Evolutionary conservation across 2,113 vertebrate species (phyloP), one percentile per base, ranked within the genome.

Genomic region (Aepyceros melampus): DNA sequence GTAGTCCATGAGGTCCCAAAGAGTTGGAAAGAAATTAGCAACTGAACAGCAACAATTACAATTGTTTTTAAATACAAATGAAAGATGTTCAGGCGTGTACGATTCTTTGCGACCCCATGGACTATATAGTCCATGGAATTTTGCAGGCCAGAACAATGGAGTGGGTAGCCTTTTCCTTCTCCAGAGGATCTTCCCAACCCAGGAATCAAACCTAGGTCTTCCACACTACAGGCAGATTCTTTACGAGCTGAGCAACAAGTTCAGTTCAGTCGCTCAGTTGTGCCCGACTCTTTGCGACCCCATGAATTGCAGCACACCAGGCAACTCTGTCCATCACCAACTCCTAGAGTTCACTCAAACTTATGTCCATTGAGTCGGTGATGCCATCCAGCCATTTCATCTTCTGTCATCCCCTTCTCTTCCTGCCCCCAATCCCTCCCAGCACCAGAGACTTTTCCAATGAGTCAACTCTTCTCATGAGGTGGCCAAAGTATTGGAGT

Each of bases 351-450:
- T 62, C 29, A 14, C 58, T 15, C 58, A 62, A 14, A 62, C 58
- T 62, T 29, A 62, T 14, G 27, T 60, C 2, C 27, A 60, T 60
- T 0, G 0, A 60, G 27, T 60, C 0, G 2, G 58, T 29, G 58
- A 60, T 60, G 58, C 12, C 12, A 60, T 14, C 27, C 0, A 60
- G 27, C 27, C 58, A 60, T 14, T 12, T 14, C 58, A 60, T 60
- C 27, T 11, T 60, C 58, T 1, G 27, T 6, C 2, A 0, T 29
- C 58, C 27, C 58, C 12, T 60, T 29, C 58, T 60, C 0, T 27
- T 60, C 12, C 58, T 60, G 58, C 27, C 27, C 58, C 11, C 12
- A 60, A 60, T 29, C 23, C 58, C 58, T 60, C 58, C 27, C 27
- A 60, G 27, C 58, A 60, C 14, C 58, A 2, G 58, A 60, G 5